Conservation (phyloP, 92 coral and sea anemone genomes). For the Epizoanthus scotinus region DNA sequence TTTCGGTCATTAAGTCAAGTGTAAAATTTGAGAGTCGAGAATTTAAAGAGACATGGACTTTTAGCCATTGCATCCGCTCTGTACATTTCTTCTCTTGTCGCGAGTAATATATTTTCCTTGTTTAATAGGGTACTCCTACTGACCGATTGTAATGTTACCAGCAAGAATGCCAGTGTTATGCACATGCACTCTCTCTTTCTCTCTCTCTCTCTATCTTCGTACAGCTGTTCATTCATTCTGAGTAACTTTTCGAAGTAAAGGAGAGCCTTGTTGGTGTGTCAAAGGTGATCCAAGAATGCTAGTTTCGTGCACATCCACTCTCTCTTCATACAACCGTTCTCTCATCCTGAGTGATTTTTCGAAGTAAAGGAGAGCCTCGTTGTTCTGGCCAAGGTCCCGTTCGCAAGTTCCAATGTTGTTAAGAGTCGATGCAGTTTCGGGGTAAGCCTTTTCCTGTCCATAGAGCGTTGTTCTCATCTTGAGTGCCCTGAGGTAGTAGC, state of each 20-base stretch:
- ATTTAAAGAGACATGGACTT: too few species aligned
- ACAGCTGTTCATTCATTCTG: background rate
- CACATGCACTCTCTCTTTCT: background rate
- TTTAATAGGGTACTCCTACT: background rate
- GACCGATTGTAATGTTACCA: too few species aligned
- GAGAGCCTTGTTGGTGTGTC: background rate
- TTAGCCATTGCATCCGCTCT: too few species aligned
- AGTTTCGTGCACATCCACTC: background rate
- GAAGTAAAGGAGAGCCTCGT: background rate
- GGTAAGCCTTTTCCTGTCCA: background rate
- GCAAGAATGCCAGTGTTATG: background rate
- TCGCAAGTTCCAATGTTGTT: constrained; percentile 23
- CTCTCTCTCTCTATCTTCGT: too few species aligned
- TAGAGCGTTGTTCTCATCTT: too few species aligned
- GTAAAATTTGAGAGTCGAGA: too few species aligned
- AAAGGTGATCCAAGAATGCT: background rate
- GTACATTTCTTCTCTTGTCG: too few species aligned
- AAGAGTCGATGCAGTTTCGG: background rate
- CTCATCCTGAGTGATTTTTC: background rate
- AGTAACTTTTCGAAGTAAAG: background rate
- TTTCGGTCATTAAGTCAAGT: too few species aligned
- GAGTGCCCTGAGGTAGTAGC: background rate
- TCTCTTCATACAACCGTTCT: background rate
- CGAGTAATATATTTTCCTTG: too few species aligned
- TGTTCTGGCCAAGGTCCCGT: constrained; percentile 5